Percentiles rank a stretch among this genome's conserved stretches.
These are phyloP conservation scores for Prorops nasuta DNA, from an alignment of 1,140 invertebrate genomes.

Conservation along the genomic window DNA sequence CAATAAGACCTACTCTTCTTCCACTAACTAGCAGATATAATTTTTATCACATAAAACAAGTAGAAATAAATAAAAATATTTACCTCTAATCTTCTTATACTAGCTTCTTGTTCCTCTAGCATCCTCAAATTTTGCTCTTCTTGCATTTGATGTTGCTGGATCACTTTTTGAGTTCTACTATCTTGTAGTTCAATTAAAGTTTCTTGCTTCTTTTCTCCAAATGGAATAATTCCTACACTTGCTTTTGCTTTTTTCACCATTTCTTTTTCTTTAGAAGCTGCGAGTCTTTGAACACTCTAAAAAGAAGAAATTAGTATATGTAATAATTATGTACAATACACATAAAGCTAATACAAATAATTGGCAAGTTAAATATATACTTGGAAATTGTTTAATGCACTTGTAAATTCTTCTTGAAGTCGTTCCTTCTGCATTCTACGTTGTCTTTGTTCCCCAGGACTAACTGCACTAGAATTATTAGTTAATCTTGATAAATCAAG, in stretches of 20 bases:
- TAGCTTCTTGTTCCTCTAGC: slow-evolving; percentile 86
- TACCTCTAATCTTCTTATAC: slow-evolving; percentile 88
- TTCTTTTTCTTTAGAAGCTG: slow-evolving; percentile 82
- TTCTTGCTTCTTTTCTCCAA: slow-evolving; percentile 59
- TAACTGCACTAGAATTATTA: slow-evolving; percentile 47
- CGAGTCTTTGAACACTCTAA: slow-evolving; percentile 70
- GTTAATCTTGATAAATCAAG: slow-evolving; percentile 69
- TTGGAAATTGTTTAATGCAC: slow-evolving; percentile 88
- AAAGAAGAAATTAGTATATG: slow-evolving; percentile 6
- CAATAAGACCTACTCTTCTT: too few species aligned
- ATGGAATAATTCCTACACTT: slow-evolving; percentile 55
- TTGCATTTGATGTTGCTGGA: slow-evolving; percentile 75
- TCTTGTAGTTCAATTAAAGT: slow-evolving; percentile 69
- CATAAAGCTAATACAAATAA: too few species aligned
- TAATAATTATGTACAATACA: too few species aligned
- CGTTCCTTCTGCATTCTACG: slow-evolving; percentile 89
- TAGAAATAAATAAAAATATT: slow-evolving; percentile 20
- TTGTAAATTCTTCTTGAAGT: slow-evolving; percentile 90
- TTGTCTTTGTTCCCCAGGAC: slow-evolving; percentile 67
- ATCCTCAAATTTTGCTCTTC: slow-evolving; percentile 83
- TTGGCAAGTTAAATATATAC: slow-evolving; percentile 47
- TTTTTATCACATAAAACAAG: too few species aligned
- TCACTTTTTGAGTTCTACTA: slow-evolving; percentile 58
- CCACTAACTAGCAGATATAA: too few species aligned
- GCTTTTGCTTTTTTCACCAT: slow-evolving; percentile 70